Evolutionary conservation across 2,888 invertebrate species (phyloP).

Genomic region (Tipula vernalis): DNA sequence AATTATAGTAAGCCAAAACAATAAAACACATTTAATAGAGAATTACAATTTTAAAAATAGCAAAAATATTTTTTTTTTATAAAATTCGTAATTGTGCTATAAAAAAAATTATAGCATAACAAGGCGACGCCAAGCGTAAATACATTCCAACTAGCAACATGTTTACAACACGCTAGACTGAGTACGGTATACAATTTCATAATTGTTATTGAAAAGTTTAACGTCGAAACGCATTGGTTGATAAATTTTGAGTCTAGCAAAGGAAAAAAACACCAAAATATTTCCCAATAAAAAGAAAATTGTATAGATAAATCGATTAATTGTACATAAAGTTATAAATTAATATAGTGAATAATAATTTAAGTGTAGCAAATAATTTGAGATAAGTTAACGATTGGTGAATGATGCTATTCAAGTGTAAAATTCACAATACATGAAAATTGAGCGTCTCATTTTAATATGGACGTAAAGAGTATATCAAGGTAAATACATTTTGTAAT

Average conservation of each 20-base stretch:
- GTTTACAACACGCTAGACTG: neutral
- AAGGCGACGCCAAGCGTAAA: neutral
- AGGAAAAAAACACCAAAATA: neutral
- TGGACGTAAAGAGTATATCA: neutral
- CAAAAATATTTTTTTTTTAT: neutral
- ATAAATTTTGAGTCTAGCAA: neutral
- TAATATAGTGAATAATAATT: neutral
- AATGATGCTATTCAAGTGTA: neutral
- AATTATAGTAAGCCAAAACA: neutral
- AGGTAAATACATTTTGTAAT: neutral
- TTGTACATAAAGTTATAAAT: neutral
- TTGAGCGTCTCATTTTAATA: neutral
- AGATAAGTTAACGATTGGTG: neutral
- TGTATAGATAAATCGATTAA: neutral
- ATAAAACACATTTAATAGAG: neutral
- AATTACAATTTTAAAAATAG: neutral
- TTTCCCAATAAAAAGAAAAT: neutral
- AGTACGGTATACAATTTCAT: neutral
- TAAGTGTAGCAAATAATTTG: neutral
- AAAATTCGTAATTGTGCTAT: neutral
- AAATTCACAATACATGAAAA: neutral
- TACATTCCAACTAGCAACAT: neutral
- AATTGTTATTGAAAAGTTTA: slow-evolving; percentile 4
- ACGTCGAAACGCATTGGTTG: neutral
- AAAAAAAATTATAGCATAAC: neutral